These are phyloP conservation scores for Lasius fuliginosus DNA, from an alignment of 2,888 invertebrate species.

Conservation along the genomic window DNA sequence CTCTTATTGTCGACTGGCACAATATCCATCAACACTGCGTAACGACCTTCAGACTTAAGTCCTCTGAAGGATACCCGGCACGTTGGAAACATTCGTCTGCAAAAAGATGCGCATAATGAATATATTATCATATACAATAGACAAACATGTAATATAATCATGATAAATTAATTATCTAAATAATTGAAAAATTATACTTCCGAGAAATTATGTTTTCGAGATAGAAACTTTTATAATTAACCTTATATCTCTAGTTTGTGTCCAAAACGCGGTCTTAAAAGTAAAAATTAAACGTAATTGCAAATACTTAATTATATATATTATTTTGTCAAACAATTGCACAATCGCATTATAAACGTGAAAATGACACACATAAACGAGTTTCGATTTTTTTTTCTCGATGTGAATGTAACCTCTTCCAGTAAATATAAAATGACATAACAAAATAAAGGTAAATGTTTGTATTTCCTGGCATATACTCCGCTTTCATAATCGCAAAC, in stretches of 20 bases:
- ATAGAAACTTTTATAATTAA: neutral
- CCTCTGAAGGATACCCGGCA: constrained; percentile 92
- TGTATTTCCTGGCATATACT: constrained; percentile 2
- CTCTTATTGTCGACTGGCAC: constrained; percentile 93
- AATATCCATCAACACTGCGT: constrained; percentile 93
- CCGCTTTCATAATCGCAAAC: constrained; percentile 18
- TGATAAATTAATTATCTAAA: neutral
- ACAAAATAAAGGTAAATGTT: constrained; percentile 44
- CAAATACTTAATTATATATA: neutral
- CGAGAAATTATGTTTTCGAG: neutral
- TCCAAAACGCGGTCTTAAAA: neutral
- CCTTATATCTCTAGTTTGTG: neutral
- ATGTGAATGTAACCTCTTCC: constrained; percentile 30
- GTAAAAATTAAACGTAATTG: neutral
- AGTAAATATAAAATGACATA: constrained; percentile 44
- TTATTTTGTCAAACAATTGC: neutral
- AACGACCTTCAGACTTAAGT: constrained; percentile 89
- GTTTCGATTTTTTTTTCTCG: constrained; percentile 23
- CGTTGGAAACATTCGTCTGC: constrained; percentile 94
- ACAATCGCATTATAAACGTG: neutral
- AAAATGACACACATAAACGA: constrained; percentile 26
- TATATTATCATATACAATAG: neutral
- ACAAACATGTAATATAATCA: neutral
- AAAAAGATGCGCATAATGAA: constrained; percentile 78
- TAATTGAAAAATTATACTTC: neutral